phyloP scores from a whole-genome alignment of 64 coral and sea anemone species.

The Orbicella faveolata region DNA sequence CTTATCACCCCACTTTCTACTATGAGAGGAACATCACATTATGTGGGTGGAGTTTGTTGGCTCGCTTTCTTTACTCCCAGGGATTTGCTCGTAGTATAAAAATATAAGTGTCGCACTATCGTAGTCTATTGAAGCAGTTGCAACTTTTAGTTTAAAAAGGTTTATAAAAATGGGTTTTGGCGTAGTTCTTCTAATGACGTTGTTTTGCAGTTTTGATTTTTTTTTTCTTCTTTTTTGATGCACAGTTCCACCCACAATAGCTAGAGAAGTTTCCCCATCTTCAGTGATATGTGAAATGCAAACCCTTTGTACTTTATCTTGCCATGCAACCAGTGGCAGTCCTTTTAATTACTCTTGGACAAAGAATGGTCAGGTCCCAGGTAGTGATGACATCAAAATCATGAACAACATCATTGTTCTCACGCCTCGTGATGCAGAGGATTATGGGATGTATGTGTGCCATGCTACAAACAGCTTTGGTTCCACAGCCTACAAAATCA shows the following conservation, averaged over 20 bases:
- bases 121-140: too few species aligned
- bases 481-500: neutral
- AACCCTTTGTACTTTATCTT: neutral
- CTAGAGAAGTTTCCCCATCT: neutral
- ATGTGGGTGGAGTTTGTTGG: too few species aligned
- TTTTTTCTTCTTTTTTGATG: neutral
- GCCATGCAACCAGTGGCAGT: neutral
- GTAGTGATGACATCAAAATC: neutral
- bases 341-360: neutral
- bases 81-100: too few species aligned
- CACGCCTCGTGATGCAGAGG: neutral
- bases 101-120: too few species aligned
- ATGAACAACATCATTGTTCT: neutral
- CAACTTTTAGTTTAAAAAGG: too few species aligned
- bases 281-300: slow-evolving; percentile 1
- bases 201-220: too few species aligned
- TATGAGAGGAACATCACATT: too few species aligned
- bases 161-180: too few species aligned
- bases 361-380: neutral
- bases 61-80: too few species aligned
- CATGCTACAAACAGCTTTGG: neutral
- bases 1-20: too few species aligned
- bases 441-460: slow-evolving; percentile 12
- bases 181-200: too few species aligned
- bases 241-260: neutral